Evolutionary conservation across 2,113 vertebrate species (phyloP), one percentile per base, ranked within the genome.

Genomic region (Chinchilla lanigera): DNA sequence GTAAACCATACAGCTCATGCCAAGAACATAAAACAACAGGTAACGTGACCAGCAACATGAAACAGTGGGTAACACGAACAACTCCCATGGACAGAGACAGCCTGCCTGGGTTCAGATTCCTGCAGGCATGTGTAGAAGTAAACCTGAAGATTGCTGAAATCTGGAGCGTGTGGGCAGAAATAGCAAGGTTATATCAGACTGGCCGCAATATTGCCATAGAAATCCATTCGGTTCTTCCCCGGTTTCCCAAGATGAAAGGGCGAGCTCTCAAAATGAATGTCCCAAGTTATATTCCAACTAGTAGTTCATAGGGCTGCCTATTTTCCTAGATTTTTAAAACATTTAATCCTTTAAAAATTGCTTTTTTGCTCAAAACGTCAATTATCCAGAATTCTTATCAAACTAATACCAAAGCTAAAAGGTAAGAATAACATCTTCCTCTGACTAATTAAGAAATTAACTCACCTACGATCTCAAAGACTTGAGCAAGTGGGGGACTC

Each of bases 391-490:
- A 77, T 93, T 92, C 35, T 86, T 54, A 78, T 44, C 19, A 67
- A 91, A 38, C 26, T 56, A 87, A 69, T 52, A 50, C 4, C 35
- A 58, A 94, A 88, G 56, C 28, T 61, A 69, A 91, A 86, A 89
- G 4, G 26, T 30, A 56, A 13, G 16, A 54, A 22, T 86, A 41
- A 80, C 16, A 71, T 26, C 47, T 78, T 24, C 33, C 52, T 85
- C 67, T 78, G 17, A 80, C 52, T 17, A 90, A 90, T 75, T 83
- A 67, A 61, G 80, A 96, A 96, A 90, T 92, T 54, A 93, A 44
- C 61, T 86, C 26, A n/a, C 50, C 26, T 75, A 35, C 22, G 33
- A 75, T 44, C 54, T 96, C 67, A 92, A 67, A 17, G 35, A 38
- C 77, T 38, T 52, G 52, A 92, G 78, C 69, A 82, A 86, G 24